phyloP scores from a whole-genome alignment of 2,113 vertebrate species.

The Irena cyanogastra region DNA sequence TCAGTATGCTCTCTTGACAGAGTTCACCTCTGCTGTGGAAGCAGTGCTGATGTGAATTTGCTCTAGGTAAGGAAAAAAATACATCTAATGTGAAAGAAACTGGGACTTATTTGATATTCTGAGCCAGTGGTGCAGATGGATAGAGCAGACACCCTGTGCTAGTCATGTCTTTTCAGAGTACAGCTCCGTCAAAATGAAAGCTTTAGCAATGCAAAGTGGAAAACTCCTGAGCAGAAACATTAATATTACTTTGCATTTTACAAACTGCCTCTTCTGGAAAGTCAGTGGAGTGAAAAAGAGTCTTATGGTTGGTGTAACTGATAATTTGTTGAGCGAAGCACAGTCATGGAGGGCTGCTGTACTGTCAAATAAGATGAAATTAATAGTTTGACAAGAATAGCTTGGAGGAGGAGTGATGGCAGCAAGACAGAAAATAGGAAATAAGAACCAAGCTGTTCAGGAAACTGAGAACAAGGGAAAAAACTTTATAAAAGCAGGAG shows the following conservation, averaged over 20 bases:
- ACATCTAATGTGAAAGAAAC: background rate
- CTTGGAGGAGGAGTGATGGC: slow-evolving; percentile 27
- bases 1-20: background rate
- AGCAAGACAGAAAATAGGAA: slow-evolving; percentile 22
- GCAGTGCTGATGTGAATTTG: background rate
- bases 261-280: slow-evolving; percentile 25
- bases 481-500: background rate
- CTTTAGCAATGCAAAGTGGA: slow-evolving; percentile 22
- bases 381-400: slow-evolving; percentile 40
- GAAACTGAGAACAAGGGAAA: background rate
- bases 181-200: slow-evolving; percentile 24
- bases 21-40: background rate
- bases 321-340: slow-evolving; percentile 30
- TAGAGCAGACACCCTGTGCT: background rate
- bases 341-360: background rate
- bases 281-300: slow-evolving; percentile 1
- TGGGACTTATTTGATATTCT: slow-evolving; percentile 12
- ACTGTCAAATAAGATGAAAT: slow-evolving; percentile 34
- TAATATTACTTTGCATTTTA: slow-evolving; percentile 45
- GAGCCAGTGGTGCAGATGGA: slow-evolving; percentile 8
- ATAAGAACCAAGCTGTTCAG: slow-evolving; percentile 10
- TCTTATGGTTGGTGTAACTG: slow-evolving; percentile 28
- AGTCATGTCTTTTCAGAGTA: background rate
- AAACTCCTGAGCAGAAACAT: slow-evolving; percentile 30
- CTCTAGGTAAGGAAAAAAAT: background rate